These are phyloP conservation scores for Stenodera caucasica DNA, from an alignment of 2,888 invertebrate species.

Conservation along the genomic window DNA sequence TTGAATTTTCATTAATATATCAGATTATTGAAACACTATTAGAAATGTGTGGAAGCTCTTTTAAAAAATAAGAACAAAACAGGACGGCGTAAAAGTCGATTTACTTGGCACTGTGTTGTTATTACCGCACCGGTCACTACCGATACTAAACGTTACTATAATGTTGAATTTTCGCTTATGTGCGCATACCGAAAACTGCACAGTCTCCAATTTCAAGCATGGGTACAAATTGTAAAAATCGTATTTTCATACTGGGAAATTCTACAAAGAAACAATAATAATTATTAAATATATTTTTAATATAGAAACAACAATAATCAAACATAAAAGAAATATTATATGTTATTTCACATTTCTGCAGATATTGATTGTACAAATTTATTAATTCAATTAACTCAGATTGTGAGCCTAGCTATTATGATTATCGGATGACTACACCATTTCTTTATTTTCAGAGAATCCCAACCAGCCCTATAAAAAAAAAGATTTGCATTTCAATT, in stretches of 20 bases:
- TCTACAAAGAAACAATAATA: background rate
- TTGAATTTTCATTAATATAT: background rate
- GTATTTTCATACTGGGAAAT: background rate
- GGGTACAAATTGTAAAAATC: background rate
- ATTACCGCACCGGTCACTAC: constrained; percentile 24
- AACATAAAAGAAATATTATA: too few species aligned
- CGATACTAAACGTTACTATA: constrained; percentile 25
- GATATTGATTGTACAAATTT: too few species aligned
- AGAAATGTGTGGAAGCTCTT: background rate
- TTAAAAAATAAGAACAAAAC: background rate
- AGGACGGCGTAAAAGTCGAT: background rate
- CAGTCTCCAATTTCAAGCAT: constrained; percentile 29
- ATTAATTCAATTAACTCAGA: too few species aligned
- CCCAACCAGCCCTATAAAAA: too few species aligned
- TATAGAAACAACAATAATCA: too few species aligned
- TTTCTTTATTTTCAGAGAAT: too few species aligned
- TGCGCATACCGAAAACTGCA: constrained; percentile 39
- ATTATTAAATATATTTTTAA: background rate
- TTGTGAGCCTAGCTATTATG: too few species aligned
- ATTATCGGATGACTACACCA: too few species aligned
- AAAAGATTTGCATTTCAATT: background rate
- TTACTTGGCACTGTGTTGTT: constrained; percentile 17
- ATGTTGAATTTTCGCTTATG: constrained; percentile 23
- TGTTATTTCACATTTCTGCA: too few species aligned
- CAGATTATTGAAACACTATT: background rate